Conservation (phyloP, 2,888 invertebrate genomes). For the Parnassius orleans region DNA sequence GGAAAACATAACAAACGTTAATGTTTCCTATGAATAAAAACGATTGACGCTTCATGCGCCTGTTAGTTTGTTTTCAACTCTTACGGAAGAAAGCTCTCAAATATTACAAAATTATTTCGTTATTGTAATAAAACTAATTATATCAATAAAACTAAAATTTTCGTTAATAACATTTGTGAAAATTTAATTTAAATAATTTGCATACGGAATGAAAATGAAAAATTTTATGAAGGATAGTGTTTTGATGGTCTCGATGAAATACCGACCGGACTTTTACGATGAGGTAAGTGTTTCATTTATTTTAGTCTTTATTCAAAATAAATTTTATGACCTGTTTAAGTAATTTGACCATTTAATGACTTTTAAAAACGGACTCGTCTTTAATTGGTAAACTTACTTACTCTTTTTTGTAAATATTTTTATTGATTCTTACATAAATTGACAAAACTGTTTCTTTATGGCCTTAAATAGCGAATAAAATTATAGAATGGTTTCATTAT, state of each 20-base stretch:
- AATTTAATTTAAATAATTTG: too few species aligned
- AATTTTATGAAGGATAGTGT: slow-evolving; percentile 31
- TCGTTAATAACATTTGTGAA: too few species aligned
- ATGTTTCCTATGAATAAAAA: slow-evolving; percentile 25
- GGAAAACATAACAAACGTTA: slow-evolving; percentile 15
- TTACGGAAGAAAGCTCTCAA: slow-evolving; percentile 21
- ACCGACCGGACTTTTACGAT: slow-evolving; percentile 29
- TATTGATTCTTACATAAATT: too few species aligned
- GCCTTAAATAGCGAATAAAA: too few species aligned
- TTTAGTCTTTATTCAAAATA: neutral
- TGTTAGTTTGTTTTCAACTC: slow-evolving; percentile 17
- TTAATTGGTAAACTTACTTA: too few species aligned
- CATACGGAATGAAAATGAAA: slow-evolving; percentile 12
- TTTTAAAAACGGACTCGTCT: too few species aligned
- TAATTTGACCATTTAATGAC: too few species aligned
- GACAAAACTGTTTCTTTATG: too few species aligned
- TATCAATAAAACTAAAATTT: too few species aligned
- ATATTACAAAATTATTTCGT: neutral
- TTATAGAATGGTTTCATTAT: too few species aligned
- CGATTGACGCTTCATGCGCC: slow-evolving; percentile 11
- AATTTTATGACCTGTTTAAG: too few species aligned
- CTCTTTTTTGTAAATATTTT: too few species aligned
- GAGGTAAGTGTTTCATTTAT: slow-evolving; percentile 28
- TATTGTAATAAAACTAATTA: neutral
- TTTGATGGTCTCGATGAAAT: slow-evolving; percentile 32